These are phyloP conservation scores for Trichogramma pretiosum DNA, from an alignment of 1,140 invertebrate genomes.

Conservation along the genomic window DNA sequence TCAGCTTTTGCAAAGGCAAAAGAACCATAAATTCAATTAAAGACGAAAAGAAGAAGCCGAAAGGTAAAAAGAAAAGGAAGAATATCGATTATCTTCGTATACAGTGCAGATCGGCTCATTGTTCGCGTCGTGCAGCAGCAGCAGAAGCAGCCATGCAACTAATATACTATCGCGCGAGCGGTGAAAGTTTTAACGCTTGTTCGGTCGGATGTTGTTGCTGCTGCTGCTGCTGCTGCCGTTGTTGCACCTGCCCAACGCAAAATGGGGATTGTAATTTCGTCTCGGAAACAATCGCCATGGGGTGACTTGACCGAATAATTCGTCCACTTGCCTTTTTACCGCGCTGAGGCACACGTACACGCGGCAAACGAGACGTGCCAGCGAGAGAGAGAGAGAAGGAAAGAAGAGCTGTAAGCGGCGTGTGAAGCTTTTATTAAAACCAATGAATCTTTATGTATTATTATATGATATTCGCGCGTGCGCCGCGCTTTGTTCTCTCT, in stretches of 20 bases:
- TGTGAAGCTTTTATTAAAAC: constrained; percentile 26
- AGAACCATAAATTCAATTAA: constrained; percentile 8
- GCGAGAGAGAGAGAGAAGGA: too few species aligned
- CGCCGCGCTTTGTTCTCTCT: neutral
- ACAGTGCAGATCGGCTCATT: neutral
- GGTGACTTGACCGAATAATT: constrained; percentile 20
- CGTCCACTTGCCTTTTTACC: constrained; percentile 16
- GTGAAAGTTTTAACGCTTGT: constrained; percentile 20
- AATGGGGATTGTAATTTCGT: constrained; percentile 29
- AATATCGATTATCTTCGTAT: neutral
- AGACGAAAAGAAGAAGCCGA: too few species aligned
- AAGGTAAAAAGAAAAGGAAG: constrained; percentile 4
- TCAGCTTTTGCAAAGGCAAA: constrained; percentile 4
- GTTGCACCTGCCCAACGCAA: too few species aligned
- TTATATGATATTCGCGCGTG: neutral
- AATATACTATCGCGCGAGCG: neutral
- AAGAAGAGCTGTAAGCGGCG: too few species aligned
- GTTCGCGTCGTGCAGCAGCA: too few species aligned
- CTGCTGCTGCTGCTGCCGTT: constrained; percentile 22
- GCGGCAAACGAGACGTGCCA: too few species aligned
- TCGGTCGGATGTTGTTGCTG: neutral
- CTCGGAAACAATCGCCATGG: constrained; percentile 16
- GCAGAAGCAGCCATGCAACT: too few species aligned
- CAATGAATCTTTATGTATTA: neutral
- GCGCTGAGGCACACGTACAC: too few species aligned